Percentiles rank a stretch among this genome's conserved stretches.
phyloP scores from a whole-genome alignment of 2,888 invertebrate species.

The Alsophila aescularia region DNA sequence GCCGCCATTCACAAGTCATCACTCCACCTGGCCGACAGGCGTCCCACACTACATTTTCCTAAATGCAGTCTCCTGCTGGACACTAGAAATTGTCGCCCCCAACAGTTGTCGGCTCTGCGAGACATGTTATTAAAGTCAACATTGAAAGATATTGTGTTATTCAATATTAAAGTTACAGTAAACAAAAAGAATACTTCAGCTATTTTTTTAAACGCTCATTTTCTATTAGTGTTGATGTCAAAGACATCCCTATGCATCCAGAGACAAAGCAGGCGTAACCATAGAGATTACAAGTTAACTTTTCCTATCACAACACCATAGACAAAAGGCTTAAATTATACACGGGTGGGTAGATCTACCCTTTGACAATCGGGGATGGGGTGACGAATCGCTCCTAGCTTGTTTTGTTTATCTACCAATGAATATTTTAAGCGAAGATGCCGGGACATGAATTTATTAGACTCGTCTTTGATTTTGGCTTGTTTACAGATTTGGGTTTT shows the following conservation, averaged over 20 bases:
- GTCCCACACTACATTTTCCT: no score
- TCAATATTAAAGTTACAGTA: no score
- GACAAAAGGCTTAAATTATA: constrained; percentile 79
- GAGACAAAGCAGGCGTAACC: constrained; percentile 46
- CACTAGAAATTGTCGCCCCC: no score
- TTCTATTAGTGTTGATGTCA: constrained; percentile 4
- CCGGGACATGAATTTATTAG: constrained; percentile 37
- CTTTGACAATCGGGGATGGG: constrained; percentile 64
- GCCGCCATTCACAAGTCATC: no score
- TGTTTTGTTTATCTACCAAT: constrained; percentile 51
- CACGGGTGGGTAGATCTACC: constrained; percentile 67
- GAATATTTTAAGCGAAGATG: constrained; percentile 38
- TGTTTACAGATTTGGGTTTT: constrained; percentile 22
- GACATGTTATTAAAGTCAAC: no score
- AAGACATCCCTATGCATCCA: constrained; percentile 25
- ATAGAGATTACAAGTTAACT: constrained; percentile 81
- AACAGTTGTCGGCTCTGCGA: no score
- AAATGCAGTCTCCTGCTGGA: no score
- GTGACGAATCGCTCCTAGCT: constrained; percentile 70
- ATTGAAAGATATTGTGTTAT: no score
- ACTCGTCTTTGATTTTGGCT: constrained; percentile 24
- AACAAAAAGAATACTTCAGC: no score
- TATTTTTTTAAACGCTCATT: neutral
- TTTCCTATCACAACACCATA: constrained; percentile 81
- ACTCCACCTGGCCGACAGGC: no score